Evolutionary conservation across 1,140 invertebrate species (phyloP).

Genomic region (Nasonia giraulti): DNA sequence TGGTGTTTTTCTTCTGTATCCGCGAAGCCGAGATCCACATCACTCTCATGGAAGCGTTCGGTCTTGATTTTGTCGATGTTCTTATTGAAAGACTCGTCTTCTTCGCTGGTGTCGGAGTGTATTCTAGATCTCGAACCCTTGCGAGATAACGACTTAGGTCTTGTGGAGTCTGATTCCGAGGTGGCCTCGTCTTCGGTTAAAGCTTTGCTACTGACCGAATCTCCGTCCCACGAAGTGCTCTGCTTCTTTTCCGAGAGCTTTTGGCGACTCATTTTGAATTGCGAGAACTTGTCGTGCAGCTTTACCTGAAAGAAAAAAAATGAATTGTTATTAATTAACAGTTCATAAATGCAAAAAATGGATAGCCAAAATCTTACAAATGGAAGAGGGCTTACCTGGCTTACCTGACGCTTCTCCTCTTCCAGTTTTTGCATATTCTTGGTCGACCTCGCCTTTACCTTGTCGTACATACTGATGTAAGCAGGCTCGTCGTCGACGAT

Average conservation of each 20-base stretch:
- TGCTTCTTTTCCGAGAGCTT: conserved; percentile 85
- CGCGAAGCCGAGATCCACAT: conserved; percentile 75
- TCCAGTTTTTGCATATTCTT: conserved; percentile 94
- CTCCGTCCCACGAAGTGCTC: conserved; percentile 90
- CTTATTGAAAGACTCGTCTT: conserved; percentile 73
- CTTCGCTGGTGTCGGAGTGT: conserved; percentile 79
- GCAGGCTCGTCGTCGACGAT: conserved; percentile 91
- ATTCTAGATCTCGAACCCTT: conserved; percentile 76
- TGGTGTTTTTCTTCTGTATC: conserved; percentile 74
- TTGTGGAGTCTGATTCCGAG: conserved; percentile 71
- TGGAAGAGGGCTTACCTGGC: conserved; percentile 79
- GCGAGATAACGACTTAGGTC: conserved; percentile 70
- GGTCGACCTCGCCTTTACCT: conserved; percentile 95
- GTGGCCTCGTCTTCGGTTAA: conserved; percentile 71
- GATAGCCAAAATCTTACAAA: not conserved
- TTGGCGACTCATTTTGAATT: conserved; percentile 88
- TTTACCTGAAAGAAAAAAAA: conserved; percentile 56
- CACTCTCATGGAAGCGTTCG: conserved; percentile 75
- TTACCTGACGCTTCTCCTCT: conserved; percentile 90
- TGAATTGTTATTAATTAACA: not conserved
- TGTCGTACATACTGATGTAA: conserved; percentile 98
- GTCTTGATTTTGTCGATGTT: conserved; percentile 70
- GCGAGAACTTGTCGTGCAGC: conserved; percentile 91
- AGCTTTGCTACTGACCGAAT: conserved; percentile 80
- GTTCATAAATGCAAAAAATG: not conserved